Evolutionary conservation across 2,888 invertebrate species (phyloP).

Genomic region (Actias luna): DNA sequence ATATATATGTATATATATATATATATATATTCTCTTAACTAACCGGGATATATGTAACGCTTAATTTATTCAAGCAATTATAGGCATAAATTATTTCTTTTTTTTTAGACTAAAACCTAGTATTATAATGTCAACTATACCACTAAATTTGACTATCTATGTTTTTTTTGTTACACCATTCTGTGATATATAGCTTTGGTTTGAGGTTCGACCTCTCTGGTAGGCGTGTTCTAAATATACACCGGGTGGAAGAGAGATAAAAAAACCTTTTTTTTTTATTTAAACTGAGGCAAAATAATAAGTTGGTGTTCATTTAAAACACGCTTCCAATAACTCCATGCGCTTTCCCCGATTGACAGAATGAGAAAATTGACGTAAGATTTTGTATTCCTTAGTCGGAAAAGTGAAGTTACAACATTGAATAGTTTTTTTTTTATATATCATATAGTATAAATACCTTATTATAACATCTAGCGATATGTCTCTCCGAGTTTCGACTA

Average conservation of each 20-base stretch:
- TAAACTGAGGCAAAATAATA: background rate
- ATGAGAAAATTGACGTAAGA: slow-evolving; percentile 71
- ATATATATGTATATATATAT: no score
- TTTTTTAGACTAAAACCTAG: slow-evolving; percentile 44
- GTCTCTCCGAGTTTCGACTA: slow-evolving; percentile 74
- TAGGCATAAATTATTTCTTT: slow-evolving; percentile 57
- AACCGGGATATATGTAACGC: slow-evolving; percentile 55
- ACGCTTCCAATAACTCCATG: slow-evolving; percentile 17
- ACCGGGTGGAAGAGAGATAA: slow-evolving; percentile 14
- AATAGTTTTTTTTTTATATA: slow-evolving; percentile 46
- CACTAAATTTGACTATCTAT: slow-evolving; percentile 76
- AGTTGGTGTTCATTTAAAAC: slow-evolving; percentile 28
- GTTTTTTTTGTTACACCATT: slow-evolving; percentile 47
- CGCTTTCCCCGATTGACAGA: slow-evolving; percentile 57
- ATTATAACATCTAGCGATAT: slow-evolving; percentile 76
- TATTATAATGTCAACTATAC: slow-evolving; percentile 52
- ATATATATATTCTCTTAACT: slow-evolving; percentile 39
- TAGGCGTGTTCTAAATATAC: slow-evolving; percentile 16
- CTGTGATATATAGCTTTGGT: slow-evolving; percentile 50
- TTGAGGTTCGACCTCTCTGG: slow-evolving; percentile 57
- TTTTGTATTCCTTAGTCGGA: slow-evolving; percentile 36
- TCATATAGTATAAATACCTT: slow-evolving; percentile 65
- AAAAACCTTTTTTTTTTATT: slow-evolving; percentile 4
- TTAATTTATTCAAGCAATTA: slow-evolving; percentile 56
- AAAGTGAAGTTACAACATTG: slow-evolving; percentile 32